Base-by-base conservation (phyloP, 1,140 invertebrate species). In the Cataglyphis hispanica region DNA sequence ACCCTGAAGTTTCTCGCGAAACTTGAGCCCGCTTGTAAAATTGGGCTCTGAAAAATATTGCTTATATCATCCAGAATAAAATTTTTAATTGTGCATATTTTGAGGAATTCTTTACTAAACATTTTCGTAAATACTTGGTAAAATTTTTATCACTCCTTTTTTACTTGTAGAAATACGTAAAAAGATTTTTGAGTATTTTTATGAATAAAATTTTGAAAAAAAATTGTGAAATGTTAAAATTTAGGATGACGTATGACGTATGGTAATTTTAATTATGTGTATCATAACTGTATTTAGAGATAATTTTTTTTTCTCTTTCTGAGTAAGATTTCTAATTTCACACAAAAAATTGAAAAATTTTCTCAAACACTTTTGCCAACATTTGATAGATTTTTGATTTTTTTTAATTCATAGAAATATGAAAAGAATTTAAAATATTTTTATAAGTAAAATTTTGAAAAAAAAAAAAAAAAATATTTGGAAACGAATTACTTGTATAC, bases 251-350 rank as follows among this genome's bases (percentile, higher is more conserved):
- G 7, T n/a, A 19, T n/a, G 31, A 10, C 8, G n/a, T n/a, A n/a
- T n/a, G n/a, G n/a, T n/a, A n/a, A 53, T 22, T 53, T 50, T 34
- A 37, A 40, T 77, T 19, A 34, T n/a, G 40, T n/a, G 40, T 19
- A 13, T 22, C 37, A 19, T 37, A 69, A 80, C 50, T 66, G 63
- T 43, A 80, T 50, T 80, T 53, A 25, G 43, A 25, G 63, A 37
- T 67, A 69, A 67, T 80, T 80, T 70, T 43, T 69, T 80, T 80
- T 80, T 80, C 13, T 60, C 8, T 72, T 72, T 25, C 2, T 43
- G 2, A 16, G 7, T 6, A 11, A 34, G n/a, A 31, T 63, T 27
- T 19, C 2, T 25, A 5, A 16, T 60, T 16, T 16, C 11, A 4
- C 50, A 11, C 11, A n/a, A n/a, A n/a, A n/a, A n/a, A 72, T 50